These are phyloP conservation scores for Tetranychus truncatus DNA, from an alignment of 2,888 invertebrate genomes.

Conservation along the genomic window DNA sequence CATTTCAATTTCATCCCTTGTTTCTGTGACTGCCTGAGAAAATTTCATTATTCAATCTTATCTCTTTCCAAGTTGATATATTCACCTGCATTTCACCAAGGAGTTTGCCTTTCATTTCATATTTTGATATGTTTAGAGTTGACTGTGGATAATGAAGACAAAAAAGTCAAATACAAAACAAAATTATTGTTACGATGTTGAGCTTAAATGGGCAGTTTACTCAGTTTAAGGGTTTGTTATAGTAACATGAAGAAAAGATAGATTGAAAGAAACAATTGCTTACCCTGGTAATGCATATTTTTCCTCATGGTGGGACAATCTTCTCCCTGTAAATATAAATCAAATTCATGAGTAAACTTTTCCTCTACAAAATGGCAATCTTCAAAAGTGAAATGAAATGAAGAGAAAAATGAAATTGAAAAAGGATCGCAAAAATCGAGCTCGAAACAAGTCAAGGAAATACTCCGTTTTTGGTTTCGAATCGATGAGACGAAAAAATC, in stretches of 20 bases:
- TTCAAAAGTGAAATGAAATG: neutral
- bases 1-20: no score
- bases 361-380: neutral
- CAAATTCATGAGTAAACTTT: neutral
- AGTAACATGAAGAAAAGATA: neutral
- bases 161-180: neutral
- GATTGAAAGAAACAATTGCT: neutral
- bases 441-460: no score
- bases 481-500: no score
- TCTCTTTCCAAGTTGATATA: neutral
- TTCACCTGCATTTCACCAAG: neutral
- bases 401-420: neutral
- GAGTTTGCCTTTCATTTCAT: neutral
- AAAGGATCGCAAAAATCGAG: no score
- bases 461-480: no score
- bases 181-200: neutral
- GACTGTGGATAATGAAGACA: neutral
- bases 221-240: no score
- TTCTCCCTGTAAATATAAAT: constrained; percentile 1
- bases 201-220: no score
- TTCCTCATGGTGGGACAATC: constrained; percentile 15
- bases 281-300: constrained; percentile 15
- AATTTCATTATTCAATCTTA: no score
- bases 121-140: neutral
- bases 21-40: no score